Evolutionary conservation across 2,113 vertebrate species (phyloP).

Genomic region (Cacatua alba): DNA sequence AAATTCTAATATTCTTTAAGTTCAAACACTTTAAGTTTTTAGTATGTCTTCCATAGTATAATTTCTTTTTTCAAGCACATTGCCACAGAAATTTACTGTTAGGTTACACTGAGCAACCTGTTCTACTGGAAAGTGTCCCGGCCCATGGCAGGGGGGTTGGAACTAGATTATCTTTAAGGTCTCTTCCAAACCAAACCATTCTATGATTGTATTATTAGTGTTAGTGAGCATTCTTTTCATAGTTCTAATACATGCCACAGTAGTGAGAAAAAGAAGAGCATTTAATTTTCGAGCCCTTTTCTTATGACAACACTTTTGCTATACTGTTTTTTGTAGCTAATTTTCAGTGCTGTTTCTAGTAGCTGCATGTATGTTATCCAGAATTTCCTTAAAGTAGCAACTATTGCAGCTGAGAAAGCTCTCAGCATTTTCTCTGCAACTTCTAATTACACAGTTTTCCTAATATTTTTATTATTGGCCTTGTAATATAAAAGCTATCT

Average conservation of each 20-base stretch:
- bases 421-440: background rate
- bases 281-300: background rate
- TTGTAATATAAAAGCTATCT: background rate
- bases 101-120: background rate
- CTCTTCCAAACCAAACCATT: background rate
- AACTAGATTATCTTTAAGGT: background rate
- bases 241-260: background rate
- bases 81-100: background rate
- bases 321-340: background rate
- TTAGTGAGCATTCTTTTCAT: background rate
- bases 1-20: background rate
- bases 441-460: background rate
- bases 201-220: background rate
- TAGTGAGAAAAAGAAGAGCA: background rate
- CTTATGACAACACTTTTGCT: background rate
- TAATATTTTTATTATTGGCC: background rate
- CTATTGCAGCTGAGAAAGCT: background rate
- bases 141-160: background rate
- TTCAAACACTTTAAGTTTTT: background rate
- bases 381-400: background rate
- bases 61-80: background rate
- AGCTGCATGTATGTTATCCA: fast-evolving
- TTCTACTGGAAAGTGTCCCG: background rate
- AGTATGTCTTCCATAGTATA: background rate
- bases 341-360: background rate